A percentile compares a stretch with the other conserved stretches of the same genome.
Evolutionary conservation across 1,140 invertebrate genomes (phyloP).

Genomic region (Drosophila murphyi): DNA sequence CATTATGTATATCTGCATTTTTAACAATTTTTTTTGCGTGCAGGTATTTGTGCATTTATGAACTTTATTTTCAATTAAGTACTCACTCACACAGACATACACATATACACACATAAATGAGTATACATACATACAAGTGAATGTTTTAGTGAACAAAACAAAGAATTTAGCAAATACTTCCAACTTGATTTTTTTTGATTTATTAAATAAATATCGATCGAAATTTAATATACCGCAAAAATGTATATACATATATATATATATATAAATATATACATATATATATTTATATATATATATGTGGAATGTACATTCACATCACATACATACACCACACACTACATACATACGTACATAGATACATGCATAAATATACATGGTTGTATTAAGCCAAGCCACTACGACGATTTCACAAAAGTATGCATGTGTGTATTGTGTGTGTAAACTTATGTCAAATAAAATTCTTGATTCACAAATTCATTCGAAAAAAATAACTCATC

Average conservation of each 20-base stretch:
- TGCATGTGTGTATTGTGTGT: constrained; percentile 24
- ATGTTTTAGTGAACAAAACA: background rate
- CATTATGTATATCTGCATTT: background rate
- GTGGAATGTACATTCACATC: background rate
- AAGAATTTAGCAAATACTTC: background rate
- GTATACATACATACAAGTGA: background rate
- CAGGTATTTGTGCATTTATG: too few relatives aligned
- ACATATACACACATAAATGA: background rate
- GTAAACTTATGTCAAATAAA: constrained; percentile 4
- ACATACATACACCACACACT: background rate
- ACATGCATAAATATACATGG: constrained; percentile 26
- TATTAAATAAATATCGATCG: constrained; percentile 21
- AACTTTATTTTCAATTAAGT: background rate
- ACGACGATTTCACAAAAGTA: constrained; percentile 58
- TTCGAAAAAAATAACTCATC: background rate
- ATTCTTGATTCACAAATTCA: background rate
- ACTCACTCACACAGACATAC: background rate
- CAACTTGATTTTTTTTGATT: background rate
- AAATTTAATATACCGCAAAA: constrained; percentile 9
- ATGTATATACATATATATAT: constrained; percentile 7
- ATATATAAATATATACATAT: constrained; percentile 8
- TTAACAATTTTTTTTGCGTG: background rate
- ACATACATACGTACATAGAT: constrained; percentile 3
- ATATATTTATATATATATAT: background rate
- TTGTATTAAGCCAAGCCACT: constrained; percentile 51